Conservation (phyloP, 2,888 invertebrate genomes). For the Neoascia interrupta region DNA sequence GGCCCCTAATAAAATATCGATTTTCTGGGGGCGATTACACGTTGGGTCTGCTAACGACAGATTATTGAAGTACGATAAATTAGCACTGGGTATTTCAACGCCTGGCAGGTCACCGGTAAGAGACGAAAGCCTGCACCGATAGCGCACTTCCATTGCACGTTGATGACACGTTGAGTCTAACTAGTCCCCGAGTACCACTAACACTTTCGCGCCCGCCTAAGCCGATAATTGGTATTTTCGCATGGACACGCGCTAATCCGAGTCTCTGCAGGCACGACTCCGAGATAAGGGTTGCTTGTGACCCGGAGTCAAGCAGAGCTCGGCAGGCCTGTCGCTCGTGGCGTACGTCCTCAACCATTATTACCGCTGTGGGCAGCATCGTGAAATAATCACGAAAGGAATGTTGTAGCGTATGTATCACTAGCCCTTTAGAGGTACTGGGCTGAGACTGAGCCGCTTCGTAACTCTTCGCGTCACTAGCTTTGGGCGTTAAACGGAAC, state of each 20-base stretch:
- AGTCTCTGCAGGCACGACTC: conserved; percentile 21
- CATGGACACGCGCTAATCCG: conserved; percentile 6
- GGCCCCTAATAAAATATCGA: conserved; percentile 23
- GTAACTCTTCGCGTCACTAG: too few relatives aligned
- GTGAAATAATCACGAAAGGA: not conserved
- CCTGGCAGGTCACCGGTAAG: conserved; percentile 13
- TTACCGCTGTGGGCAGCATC: conserved; percentile 35
- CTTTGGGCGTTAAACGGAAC: too few relatives aligned
- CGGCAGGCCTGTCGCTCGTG: conserved; percentile 7
- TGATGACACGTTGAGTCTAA: too few relatives aligned
- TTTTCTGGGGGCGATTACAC: conserved; percentile 2
- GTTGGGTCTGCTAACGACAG: conserved; percentile 15
- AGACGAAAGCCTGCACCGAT: conserved; percentile 1
- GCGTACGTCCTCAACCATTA: not conserved
- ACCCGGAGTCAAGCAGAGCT: conserved; percentile 11
- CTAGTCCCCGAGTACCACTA: conserved; percentile 24
- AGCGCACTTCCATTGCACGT: too few relatives aligned
- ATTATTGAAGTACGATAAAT: conserved; percentile 12
- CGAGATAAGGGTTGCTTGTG: conserved; percentile 20
- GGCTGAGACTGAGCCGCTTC: too few relatives aligned
- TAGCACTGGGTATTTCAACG: conserved; percentile 5
- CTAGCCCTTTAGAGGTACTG: too few relatives aligned
- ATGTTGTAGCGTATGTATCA: too few relatives aligned
- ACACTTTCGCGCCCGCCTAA: too few relatives aligned
- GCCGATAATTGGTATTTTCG: conserved; percentile 1